Evolutionary conservation across 2,113 vertebrate species (phyloP).

Genomic region (Eulemur rufifrons): DNA sequence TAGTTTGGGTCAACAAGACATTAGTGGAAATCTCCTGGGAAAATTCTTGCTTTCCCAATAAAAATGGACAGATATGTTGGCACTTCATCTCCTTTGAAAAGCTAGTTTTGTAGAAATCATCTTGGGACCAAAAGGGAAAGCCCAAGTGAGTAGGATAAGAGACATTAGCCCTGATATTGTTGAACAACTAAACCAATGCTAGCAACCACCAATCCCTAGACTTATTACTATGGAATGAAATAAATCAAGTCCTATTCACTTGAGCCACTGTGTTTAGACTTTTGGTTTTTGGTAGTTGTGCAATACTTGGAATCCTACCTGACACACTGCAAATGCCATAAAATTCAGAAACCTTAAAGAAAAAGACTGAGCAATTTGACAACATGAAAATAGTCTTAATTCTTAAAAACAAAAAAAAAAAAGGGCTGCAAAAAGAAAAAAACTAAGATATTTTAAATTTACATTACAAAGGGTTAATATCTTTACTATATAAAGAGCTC

Average conservation of each 20-base stretch:
- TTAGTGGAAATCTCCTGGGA: neutral
- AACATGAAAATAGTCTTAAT: neutral
- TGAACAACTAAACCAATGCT: neutral
- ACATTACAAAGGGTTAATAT: neutral
- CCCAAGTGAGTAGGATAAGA: neutral
- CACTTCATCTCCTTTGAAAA: neutral
- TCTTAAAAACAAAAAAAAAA: neutral
- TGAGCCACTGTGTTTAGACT: neutral
- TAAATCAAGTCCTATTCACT: neutral
- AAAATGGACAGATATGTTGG: neutral
- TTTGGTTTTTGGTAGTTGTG: neutral
- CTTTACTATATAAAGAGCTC: neutral
- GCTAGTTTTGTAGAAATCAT: neutral
- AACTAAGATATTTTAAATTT: neutral
- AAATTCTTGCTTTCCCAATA: neutral
- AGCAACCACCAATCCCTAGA: neutral
- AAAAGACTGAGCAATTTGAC: neutral
- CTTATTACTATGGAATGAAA: neutral
- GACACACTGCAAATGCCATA: neutral
- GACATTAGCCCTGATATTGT: neutral
- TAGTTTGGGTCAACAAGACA: neutral
- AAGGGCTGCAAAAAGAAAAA: neutral
- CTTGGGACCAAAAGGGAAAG: neutral
- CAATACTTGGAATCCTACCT: neutral
- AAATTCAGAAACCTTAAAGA: neutral